These are phyloP conservation scores for Spea hammondii DNA, from an alignment of 2,797 vertebrate species.

Conservation along the genomic window DNA sequence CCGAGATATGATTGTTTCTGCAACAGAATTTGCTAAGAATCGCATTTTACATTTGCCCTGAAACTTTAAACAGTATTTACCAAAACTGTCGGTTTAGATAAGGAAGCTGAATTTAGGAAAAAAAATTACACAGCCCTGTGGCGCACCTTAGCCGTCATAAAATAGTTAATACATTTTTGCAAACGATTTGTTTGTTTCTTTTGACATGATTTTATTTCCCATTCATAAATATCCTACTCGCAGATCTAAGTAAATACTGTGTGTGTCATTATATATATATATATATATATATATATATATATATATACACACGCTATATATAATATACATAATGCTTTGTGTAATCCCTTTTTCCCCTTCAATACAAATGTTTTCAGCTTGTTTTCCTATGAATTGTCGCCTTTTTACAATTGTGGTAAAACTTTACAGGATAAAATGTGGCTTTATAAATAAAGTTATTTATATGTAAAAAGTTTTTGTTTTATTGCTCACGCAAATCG, in stretches of 20 bases:
- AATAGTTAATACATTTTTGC: not conserved
- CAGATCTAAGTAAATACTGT: constrained; percentile 54
- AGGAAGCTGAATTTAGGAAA: not conserved
- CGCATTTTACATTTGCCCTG: constrained; percentile 56
- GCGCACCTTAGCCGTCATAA: not conserved
- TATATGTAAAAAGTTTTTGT: constrained; percentile 72
- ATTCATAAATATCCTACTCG: constrained; percentile 12
- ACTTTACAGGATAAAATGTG: constrained; percentile 81
- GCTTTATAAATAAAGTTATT: constrained; percentile 90
- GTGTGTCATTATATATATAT: constrained; percentile 66
- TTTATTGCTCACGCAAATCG: too few species aligned
- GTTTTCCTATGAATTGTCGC: constrained; percentile 70
- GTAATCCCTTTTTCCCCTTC: constrained; percentile 60
- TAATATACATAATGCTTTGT: constrained; percentile 64
- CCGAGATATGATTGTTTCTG: constrained; percentile 69
- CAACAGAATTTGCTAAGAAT: not conserved
- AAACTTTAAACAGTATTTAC: constrained; percentile 62
- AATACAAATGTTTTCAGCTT: constrained; percentile 71
- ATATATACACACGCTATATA: constrained; percentile 67
- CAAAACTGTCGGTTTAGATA: constrained; percentile 2
- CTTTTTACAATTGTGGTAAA: constrained; percentile 85
- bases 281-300: constrained; percentile 56
- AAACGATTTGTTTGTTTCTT: constrained; percentile 16
- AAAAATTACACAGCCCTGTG: not conserved
- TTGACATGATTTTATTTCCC: constrained; percentile 27